These are phyloP conservation scores for Ascaphus truei DNA, from an alignment of 2,113 vertebrate genomes.

Conservation along the genomic window DNA sequence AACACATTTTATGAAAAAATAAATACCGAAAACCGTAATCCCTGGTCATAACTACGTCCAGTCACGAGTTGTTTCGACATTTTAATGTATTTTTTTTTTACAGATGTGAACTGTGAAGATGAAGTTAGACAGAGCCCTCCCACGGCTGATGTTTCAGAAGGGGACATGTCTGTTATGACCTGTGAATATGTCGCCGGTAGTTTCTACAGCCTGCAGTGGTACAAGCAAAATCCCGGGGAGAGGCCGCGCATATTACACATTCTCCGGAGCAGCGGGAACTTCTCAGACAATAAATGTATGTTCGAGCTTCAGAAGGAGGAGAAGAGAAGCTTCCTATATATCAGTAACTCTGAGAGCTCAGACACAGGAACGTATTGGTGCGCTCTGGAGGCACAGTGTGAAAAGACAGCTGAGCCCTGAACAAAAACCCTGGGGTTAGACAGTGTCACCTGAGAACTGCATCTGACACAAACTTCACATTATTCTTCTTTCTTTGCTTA, in stretches of 20 bases:
- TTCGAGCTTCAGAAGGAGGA: not conserved
- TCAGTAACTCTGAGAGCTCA: not conserved
- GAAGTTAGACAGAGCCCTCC: not conserved
- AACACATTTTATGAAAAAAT: too few relatives aligned
- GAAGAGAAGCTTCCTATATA: not conserved
- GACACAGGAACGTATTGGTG: constrained; percentile 18
- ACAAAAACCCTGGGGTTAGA: constrained; percentile 8
- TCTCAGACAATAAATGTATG: not conserved
- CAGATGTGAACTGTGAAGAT: not conserved
- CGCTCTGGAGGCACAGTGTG: constrained; percentile 8
- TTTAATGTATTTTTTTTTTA: not conserved
- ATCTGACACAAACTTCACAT: too few relatives aligned
- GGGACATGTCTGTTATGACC: not conserved
- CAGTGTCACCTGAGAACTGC: too few relatives aligned
- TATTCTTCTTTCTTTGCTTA: too few relatives aligned
- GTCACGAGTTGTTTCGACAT: too few relatives aligned
- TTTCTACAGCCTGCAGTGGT: constrained; percentile 13
- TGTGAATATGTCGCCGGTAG: not conserved
- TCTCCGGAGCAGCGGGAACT: not conserved
- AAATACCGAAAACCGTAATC: too few relatives aligned
- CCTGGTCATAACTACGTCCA: too few relatives aligned
- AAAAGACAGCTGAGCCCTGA: not conserved
- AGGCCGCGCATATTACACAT: not conserved
- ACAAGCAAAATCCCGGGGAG: not conserved
- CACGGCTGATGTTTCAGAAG: not conserved